Percentiles rank a stretch among this genome's conserved stretches.
Conservation (phyloP, 2,888 invertebrate species). For the Andrena camellia region DNA sequence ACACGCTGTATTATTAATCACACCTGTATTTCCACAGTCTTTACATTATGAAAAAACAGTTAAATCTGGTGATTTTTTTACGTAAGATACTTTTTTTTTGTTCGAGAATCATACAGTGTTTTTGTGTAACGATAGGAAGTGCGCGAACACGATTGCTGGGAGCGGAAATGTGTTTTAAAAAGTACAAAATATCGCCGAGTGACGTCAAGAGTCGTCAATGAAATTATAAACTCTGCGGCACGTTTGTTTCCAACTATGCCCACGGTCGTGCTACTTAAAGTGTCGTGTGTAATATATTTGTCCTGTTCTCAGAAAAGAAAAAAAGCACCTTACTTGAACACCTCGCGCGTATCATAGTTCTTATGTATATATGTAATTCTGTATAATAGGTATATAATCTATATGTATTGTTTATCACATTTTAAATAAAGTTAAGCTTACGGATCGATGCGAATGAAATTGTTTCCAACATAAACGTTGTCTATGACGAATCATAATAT, state of each 20-base stretch:
- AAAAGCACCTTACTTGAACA: conserved; percentile 62
- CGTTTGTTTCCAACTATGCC: conserved; percentile 6
- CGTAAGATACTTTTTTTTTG: conserved; percentile 68
- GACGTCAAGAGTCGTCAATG: conserved; percentile 15
- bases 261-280: conserved; percentile 36
- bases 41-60: conserved; percentile 76
- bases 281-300: conserved; percentile 38
- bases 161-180: conserved; percentile 40
- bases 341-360: conserved; percentile 42
- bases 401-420: conserved; percentile 79
- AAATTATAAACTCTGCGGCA: conserved; percentile 18
- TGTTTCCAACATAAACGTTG: conserved; percentile 49
- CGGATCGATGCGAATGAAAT: conserved; percentile 47
- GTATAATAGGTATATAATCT: conserved; percentile 58
- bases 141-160: conserved; percentile 32
- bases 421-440: conserved; percentile 78
- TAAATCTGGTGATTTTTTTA: conserved; percentile 54
- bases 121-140: conserved; percentile 38
- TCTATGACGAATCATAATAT: conserved; percentile 43
- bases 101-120: conserved; percentile 30
- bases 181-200: conserved; percentile 42
- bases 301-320: conserved; percentile 29
- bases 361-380: conserved; percentile 58
- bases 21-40: conserved; percentile 81
- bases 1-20: conserved; percentile 63